These are phyloP conservation scores for Tetranychus piercei DNA, from an alignment of 2,888 invertebrate genomes.

Conservation along the genomic window DNA sequence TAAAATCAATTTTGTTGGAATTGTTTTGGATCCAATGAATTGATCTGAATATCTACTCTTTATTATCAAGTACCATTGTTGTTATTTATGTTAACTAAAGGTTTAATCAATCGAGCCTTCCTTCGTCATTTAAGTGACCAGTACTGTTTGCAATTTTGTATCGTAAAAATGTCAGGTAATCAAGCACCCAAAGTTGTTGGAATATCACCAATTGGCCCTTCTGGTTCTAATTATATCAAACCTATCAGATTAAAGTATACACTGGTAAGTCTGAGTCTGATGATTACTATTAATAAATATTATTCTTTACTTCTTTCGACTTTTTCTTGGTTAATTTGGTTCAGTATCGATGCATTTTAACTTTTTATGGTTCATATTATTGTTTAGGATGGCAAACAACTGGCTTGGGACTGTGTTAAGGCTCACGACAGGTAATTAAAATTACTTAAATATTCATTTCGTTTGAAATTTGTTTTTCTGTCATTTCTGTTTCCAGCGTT, in stretches of 20 bases:
- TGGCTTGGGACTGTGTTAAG: conserved; percentile 25
- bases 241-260: conserved; percentile 11
- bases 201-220: neutral
- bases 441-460: neutral
- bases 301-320: neutral
- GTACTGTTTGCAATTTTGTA: neutral
- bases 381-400: conserved; percentile 22
- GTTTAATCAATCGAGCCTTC: neutral
- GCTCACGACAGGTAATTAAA: conserved; percentile 24
- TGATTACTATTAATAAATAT: neutral
- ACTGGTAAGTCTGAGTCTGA: neutral
- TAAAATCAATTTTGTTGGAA: too few species aligned
- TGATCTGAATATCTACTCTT: too few species aligned
- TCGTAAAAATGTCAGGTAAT: neutral
- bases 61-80: too few species aligned
- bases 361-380: conserved; percentile 5
- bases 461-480: neutral
- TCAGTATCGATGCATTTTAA: too few species aligned
- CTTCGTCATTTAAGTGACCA: neutral
- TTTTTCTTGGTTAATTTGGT: neutral
- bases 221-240: neutral
- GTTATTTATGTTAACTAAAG: neutral
- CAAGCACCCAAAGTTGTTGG: neutral
- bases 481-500: conserved; percentile 43
- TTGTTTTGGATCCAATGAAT: too few species aligned